A percentile compares a stretch with the other conserved stretches of the same genome.
phyloP scores from a whole-genome alignment of 2,888 invertebrate species.

The Smittia aterrima region DNA sequence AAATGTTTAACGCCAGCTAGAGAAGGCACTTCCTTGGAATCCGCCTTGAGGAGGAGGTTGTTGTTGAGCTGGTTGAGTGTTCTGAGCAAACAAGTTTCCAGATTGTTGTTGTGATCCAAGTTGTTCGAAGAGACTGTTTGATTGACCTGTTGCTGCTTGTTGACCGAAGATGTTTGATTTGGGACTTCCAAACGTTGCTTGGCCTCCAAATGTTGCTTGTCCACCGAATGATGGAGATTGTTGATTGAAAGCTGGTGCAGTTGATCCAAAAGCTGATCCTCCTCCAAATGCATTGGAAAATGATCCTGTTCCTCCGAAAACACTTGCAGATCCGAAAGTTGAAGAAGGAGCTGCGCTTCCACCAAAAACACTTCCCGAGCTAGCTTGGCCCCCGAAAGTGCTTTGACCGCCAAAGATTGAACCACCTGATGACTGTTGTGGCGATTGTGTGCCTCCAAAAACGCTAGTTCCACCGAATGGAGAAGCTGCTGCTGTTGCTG shows the following conservation, averaged over 20 bases:
- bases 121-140: conserved; percentile 51
- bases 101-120: conserved; percentile 50
- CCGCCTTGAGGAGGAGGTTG: conserved; percentile 47
- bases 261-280: neutral
- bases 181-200: conserved; percentile 48
- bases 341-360: neutral
- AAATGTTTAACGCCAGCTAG: conserved; percentile 31
- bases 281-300: conserved; percentile 14
- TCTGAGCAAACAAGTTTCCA: conserved; percentile 52
- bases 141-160: conserved; percentile 38
- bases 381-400: neutral
- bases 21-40: conserved; percentile 49
- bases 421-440: neutral
- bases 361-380: neutral
- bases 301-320: conserved; percentile 22
- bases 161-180: conserved; percentile 21
- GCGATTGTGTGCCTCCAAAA: neutral
- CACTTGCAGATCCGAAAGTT: neutral
- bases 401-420: conserved; percentile 5
- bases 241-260: conserved; percentile 6
- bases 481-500: neutral
- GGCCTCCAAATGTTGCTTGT: conserved; percentile 48
- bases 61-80: conserved; percentile 48
- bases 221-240: conserved; percentile 46
- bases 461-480: neutral